Conservation (phyloP, 2,797 vertebrate species). For the Lacerta agilis region DNA sequence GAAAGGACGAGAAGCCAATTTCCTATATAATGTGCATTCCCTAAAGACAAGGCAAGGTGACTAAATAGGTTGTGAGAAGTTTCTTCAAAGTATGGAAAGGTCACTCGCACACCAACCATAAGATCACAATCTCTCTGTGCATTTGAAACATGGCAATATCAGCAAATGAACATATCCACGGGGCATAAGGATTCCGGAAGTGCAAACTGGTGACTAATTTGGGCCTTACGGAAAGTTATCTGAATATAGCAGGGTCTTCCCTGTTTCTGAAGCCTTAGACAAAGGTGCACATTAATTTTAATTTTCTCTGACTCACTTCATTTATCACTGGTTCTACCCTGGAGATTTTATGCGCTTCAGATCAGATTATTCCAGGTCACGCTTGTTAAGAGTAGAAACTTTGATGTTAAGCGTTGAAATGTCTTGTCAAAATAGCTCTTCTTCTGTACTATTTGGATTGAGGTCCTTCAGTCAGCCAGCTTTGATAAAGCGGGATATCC, state of each 20-base stretch:
- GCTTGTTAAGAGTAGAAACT: conserved; percentile 19
- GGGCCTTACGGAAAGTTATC: background rate
- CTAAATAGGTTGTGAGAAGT: background rate
- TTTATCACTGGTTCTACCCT: conserved; percentile 11
- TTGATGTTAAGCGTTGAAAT: conserved; percentile 46
- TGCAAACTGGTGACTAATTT: background rate
- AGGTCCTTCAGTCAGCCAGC: background rate
- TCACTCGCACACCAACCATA: too few species aligned
- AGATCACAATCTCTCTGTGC: background rate
- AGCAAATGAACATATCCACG: background rate
- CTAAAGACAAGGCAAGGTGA: background rate
- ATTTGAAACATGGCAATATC: background rate
- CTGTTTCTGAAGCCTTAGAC: background rate
- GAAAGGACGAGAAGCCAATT: background rate
- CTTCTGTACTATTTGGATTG: background rate
- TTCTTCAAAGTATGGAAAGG: background rate
- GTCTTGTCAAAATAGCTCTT: background rate
- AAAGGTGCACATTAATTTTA: background rate
- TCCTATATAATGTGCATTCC: background rate
- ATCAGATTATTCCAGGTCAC: conserved; percentile 8
- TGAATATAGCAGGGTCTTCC: background rate
- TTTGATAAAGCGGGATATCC: conserved; percentile 9
- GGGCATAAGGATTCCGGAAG: background rate
- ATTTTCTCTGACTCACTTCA: conserved; percentile 16
- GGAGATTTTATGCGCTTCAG: background rate